Conservation (phyloP, 2,113 vertebrate genomes). For the Dipodomys ordii region DNA sequence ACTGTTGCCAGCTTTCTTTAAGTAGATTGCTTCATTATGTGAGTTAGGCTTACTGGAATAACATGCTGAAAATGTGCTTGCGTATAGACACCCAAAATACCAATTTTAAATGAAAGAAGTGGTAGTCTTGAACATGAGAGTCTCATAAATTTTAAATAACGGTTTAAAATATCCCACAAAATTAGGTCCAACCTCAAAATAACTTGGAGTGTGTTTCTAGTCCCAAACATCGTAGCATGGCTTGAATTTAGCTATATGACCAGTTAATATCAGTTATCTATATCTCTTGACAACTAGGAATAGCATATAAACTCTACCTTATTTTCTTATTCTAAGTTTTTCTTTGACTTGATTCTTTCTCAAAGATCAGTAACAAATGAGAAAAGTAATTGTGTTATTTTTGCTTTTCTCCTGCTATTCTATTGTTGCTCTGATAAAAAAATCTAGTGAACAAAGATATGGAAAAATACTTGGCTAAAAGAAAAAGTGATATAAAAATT, state of each 20-base stretch:
- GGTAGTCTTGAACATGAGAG: neutral
- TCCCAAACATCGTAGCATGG: neutral
- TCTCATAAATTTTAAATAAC: conserved; percentile 29
- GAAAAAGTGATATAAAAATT: neutral
- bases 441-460: conserved; percentile 3
- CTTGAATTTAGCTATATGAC: conserved; percentile 34
- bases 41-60: neutral
- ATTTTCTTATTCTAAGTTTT: conserved; percentile 36
- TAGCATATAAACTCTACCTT: conserved; percentile 24
- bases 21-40: conserved; percentile 27
- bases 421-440: conserved; percentile 40
- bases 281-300: conserved; percentile 32
- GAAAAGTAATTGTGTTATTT: neutral
- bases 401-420: conserved; percentile 3
- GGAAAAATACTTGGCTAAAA: neutral
- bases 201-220: neutral
- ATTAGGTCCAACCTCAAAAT: neutral
- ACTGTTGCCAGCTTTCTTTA: conserved; percentile 38
- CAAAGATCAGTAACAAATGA: conserved; percentile 5
- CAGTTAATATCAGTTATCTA: neutral
- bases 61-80: conserved; percentile 30
- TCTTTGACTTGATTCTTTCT: neutral
- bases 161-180: neutral
- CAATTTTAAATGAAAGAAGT: neutral
- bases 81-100: conserved; percentile 17